Percentiles rank a stretch among this genome's conserved stretches.
phyloP scores from a whole-genome alignment of 2,797 vertebrate species.

The Lacerta bilineata region DNA sequence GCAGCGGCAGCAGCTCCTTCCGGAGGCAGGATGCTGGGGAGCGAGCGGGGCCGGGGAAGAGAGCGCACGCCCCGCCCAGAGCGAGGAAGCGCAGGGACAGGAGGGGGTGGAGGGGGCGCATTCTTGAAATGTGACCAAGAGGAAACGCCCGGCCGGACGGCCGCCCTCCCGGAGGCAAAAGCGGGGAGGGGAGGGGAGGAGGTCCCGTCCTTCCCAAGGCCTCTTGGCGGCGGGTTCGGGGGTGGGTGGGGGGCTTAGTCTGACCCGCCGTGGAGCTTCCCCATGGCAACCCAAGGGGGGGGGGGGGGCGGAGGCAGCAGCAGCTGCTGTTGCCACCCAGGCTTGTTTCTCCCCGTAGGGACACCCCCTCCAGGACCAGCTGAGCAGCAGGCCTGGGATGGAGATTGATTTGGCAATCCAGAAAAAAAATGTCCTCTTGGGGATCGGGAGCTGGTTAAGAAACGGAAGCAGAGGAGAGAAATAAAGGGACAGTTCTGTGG shows the following conservation, averaged over 20 bases:
- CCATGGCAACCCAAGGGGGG: constrained; percentile 44
- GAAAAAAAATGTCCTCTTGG: no score
- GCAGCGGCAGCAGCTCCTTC: constrained; percentile 1
- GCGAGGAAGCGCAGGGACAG: neutral
- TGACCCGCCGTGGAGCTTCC: constrained; percentile 21
- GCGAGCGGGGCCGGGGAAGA: constrained; percentile 2
- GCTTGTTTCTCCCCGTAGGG: neutral
- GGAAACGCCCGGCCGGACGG: constrained; percentile 71
- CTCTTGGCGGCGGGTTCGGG: no score
- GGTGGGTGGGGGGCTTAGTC: neutral
- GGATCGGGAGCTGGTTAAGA: no score
- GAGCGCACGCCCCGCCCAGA: neutral
- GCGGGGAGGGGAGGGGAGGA: no score
- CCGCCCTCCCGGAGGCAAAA: neutral
- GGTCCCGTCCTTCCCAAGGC: no score
- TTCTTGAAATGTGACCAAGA: constrained; percentile 76
- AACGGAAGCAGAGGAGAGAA: no score
- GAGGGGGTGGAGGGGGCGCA: constrained; percentile 52
- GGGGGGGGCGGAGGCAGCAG: neutral
- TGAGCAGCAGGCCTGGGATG: no score
- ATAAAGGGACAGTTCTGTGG: no score
- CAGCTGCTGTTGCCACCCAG: neutral
- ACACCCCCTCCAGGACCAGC: no score
- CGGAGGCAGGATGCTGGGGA: constrained; percentile 1
- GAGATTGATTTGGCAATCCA: no score